Evolutionary conservation across 2,888 invertebrate genomes (phyloP).

Genomic region (Plebejus argus): DNA sequence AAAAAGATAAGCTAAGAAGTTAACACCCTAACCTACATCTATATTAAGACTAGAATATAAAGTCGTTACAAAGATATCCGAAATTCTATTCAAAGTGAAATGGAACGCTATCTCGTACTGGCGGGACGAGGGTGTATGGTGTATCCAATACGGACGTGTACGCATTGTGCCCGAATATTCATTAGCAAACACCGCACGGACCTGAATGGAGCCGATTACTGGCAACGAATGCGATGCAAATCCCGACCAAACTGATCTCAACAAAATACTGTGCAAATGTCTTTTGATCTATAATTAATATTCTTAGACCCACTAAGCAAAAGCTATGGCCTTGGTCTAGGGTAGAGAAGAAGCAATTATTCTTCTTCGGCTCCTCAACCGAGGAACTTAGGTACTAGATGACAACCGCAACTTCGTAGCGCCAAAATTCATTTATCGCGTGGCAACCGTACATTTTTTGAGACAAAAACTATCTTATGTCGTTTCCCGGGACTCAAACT

Average conservation of each 20-base stretch:
- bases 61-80: not conserved
- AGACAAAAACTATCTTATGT: too few relatives aligned
- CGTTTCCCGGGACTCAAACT: too few relatives aligned
- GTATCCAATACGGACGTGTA: slow-evolving; percentile 37
- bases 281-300: not conserved
- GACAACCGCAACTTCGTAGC: too few relatives aligned
- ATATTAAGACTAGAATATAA: not conserved
- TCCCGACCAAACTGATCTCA: not conserved
- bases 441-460: too few relatives aligned
- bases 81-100: not conserved
- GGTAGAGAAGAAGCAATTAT: too few relatives aligned
- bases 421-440: too few relatives aligned
- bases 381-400: too few relatives aligned
- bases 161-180: slow-evolving; percentile 44
- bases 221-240: slow-evolving; percentile 37
- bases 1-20: too few relatives aligned
- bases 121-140: slow-evolving; percentile 37
- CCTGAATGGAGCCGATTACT: slow-evolving; percentile 40
- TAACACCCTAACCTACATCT: too few relatives aligned
- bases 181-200: slow-evolving; percentile 45
- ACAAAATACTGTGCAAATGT: not conserved
- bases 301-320: too few relatives aligned
- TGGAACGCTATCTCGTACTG: slow-evolving; percentile 6
- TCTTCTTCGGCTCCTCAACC: too few relatives aligned
- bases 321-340: too few relatives aligned